These are phyloP conservation scores for Tympanuchus pallidicinctus DNA, from an alignment of 2,113 vertebrate species.

Conservation along the genomic window DNA sequence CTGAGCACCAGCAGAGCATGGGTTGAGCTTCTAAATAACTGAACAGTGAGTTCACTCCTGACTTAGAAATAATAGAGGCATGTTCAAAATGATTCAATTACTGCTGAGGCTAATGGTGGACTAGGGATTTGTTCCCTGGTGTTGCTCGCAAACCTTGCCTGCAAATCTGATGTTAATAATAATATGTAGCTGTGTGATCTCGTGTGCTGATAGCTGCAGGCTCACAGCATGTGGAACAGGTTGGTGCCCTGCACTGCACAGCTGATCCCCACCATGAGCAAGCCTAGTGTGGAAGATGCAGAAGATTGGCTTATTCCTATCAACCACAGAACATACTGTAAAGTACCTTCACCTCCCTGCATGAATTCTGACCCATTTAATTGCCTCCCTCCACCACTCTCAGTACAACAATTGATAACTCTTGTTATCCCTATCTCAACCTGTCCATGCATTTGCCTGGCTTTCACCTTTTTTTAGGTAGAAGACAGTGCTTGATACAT, in stretches of 20 bases:
- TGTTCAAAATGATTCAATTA: background rate
- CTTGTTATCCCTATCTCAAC: background rate
- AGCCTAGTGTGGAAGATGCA: background rate
- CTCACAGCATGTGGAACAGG: background rate
- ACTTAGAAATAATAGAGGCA: background rate
- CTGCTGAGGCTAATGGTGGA: background rate
- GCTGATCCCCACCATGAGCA: background rate
- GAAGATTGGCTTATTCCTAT: background rate
- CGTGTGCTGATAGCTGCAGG: background rate
- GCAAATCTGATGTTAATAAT: background rate
- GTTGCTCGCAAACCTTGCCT: fast-evolving
- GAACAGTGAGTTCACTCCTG: background rate
- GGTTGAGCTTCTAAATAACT: background rate
- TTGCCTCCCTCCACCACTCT: background rate
- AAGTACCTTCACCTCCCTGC: background rate
- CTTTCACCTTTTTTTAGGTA: background rate
- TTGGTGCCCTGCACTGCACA: background rate
- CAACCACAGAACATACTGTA: fast-evolving
- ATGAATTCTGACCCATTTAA: background rate
- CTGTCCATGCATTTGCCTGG: background rate
- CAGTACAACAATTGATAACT: background rate
- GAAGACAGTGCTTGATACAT: background rate
- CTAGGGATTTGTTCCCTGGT: background rate
- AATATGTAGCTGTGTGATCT: background rate
- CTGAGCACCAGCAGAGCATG: background rate